A percentile compares a stretch with the other conserved stretches of the same genome.
Conservation (phyloP, 23 tunicate species). For the Trididemnum miniatum region DNA sequence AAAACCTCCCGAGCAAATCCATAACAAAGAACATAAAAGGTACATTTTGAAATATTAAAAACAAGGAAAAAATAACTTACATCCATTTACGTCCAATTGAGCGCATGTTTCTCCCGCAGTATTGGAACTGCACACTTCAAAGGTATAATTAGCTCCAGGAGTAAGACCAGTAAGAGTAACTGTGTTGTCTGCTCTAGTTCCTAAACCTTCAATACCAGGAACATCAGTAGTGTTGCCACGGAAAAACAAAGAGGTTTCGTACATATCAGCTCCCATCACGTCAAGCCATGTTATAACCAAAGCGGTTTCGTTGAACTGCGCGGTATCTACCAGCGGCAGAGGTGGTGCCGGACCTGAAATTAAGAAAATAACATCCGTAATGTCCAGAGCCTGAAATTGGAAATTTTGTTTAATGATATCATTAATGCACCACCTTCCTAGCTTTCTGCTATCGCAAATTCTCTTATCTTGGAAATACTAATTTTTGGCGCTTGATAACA, state of each 20-base stretch:
- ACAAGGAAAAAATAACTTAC: constrained; percentile 13
- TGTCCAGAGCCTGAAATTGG: no score
- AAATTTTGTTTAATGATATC: no score
- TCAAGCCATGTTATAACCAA: neutral
- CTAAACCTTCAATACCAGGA: neutral
- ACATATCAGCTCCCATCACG: neutral
- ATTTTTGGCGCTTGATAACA: no score
- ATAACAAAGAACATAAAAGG: neutral
- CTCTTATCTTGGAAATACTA: no score
- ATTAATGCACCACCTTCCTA: no score
- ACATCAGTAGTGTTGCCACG: neutral
- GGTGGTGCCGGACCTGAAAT: constrained; percentile 1
- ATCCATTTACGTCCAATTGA: constrained; percentile 4
- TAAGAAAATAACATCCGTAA: no score
- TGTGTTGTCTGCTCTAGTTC: neutral
- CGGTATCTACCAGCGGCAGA: neutral
- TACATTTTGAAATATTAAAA: no score
- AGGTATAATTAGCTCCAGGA: constrained; percentile 21
- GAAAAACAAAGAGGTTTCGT: neutral
- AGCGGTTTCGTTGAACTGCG: neutral
- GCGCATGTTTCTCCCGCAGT: constrained; percentile 14
- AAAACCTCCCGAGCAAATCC: neutral
- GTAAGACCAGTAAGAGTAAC: constrained; percentile 11
- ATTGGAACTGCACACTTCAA: constrained; percentile 10
- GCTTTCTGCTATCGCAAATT: no score